A percentile compares a stretch with the other conserved stretches of the same genome.
Evolutionary conservation across 2,113 vertebrate genomes (phyloP).

Genomic region (Syngnathus floridae): DNA sequence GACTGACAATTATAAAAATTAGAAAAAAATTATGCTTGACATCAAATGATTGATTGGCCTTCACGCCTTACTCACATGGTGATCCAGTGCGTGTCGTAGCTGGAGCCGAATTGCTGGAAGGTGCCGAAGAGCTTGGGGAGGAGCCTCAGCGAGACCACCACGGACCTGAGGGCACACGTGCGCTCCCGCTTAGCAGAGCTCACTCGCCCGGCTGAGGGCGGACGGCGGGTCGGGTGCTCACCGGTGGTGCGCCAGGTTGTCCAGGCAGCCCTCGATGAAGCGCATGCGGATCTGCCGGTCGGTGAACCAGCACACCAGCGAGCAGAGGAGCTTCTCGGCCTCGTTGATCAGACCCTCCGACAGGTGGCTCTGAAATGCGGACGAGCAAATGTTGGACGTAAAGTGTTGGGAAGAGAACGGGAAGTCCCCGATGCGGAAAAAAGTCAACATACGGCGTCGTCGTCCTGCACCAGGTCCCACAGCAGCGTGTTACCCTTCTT

Average conservation of each 20-base stretch:
- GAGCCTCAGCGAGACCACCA: slow-evolving; percentile 93
- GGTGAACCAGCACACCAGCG: slow-evolving; percentile 98
- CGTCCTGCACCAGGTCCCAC: slow-evolving; percentile 98
- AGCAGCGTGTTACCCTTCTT: slow-evolving; percentile 97
- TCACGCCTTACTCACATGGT: slow-evolving; percentile 83
- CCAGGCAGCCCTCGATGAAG: slow-evolving; percentile 98
- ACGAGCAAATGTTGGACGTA: too few relatives aligned
- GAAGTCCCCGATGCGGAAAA: too few relatives aligned
- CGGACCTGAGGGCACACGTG: slow-evolving; percentile 75
- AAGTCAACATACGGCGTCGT: slow-evolving; percentile 82
- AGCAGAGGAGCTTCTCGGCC: slow-evolving; percentile 97
- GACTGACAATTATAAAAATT: too few relatives aligned
- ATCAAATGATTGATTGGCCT: background rate
- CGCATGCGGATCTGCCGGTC: slow-evolving; percentile 98
- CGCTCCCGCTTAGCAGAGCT: too few relatives aligned
- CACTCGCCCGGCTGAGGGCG: too few relatives aligned
- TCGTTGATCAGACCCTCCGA: slow-evolving; percentile 97
- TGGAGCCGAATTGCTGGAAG: slow-evolving; percentile 97
- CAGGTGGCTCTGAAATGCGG: slow-evolving; percentile 82
- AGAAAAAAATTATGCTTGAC: too few relatives aligned
- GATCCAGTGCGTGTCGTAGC: slow-evolving; percentile 99
- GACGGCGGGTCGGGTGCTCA: slow-evolving; percentile 46
- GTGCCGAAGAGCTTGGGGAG: slow-evolving; percentile 97
- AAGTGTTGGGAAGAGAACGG: too few relatives aligned
- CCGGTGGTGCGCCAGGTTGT: slow-evolving; percentile 97